A percentile compares a stretch with the other conserved stretches of the same genome.
Conservation (phyloP, 2,888 invertebrate species). For the Oligia strigilis region DNA sequence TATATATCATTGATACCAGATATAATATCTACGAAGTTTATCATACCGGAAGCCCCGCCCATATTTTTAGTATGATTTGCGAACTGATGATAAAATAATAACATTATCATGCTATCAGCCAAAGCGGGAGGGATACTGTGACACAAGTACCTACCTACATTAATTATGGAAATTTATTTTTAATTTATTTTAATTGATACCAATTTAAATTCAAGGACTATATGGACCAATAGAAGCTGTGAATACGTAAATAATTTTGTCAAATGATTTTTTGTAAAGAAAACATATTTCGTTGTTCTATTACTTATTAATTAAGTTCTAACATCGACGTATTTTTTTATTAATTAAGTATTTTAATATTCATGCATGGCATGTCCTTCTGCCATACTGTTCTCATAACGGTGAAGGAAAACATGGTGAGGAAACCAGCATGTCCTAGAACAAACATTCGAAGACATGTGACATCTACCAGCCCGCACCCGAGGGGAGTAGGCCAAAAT, state of each 20-base stretch:
- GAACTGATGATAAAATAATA: slow-evolving; percentile 39
- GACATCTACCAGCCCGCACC: too few relatives aligned
- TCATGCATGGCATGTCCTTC: too few relatives aligned
- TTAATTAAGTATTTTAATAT: too few relatives aligned
- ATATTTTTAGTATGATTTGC: slow-evolving; percentile 39
- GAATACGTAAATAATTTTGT: not conserved
- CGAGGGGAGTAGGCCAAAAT: too few relatives aligned
- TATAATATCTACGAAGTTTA: slow-evolving; percentile 7
- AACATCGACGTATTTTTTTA: not conserved
- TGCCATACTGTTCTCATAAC: too few relatives aligned
- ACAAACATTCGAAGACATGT: too few relatives aligned
- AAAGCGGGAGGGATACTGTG: slow-evolving; percentile 7
- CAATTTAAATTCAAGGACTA: slow-evolving; percentile 16
- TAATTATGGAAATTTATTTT: not conserved
- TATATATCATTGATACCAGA: not conserved
- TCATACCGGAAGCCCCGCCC: slow-evolving; percentile 35
- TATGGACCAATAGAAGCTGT: not conserved
- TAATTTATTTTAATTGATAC: slow-evolving; percentile 1
- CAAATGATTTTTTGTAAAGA: not conserved
- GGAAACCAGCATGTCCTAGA: too few relatives aligned
- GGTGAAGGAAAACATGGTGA: too few relatives aligned
- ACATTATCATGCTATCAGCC: slow-evolving; percentile 4
- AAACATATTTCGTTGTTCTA: not conserved
- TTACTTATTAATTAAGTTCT: not conserved
- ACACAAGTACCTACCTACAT: not conserved